Base-by-base conservation (phyloP, 2,797 vertebrate genomes). In the Poecilia gillii region DNA sequence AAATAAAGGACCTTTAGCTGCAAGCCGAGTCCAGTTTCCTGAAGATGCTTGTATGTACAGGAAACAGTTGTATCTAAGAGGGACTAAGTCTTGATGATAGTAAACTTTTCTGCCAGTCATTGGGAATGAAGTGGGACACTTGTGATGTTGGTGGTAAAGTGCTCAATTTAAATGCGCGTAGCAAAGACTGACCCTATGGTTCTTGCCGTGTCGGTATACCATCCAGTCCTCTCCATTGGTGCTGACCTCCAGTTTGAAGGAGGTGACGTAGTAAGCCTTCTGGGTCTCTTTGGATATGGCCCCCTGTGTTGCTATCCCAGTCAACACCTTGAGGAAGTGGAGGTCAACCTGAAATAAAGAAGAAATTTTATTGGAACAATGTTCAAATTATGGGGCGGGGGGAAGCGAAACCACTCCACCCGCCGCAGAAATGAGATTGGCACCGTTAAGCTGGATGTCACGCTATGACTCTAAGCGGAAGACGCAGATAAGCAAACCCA, bases 201-300 rank as follows among this genome's bases (percentile, higher is more conserved):
- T 99, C 93, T 99, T 99, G 91, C 98, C 98, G 0, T 99, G 97
- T 2, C 99, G 95, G 92, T 98, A 99, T 80, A 98, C 96, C 98
- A 99, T 99, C 99, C 99, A 99, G 95, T 99, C 99, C 82, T 99
- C 98, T 0, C 99, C 98, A 0, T 99, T 99, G 76, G 98, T 99
- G 96, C 99, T 99, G 95, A 99, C 96, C 91, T 99, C 99, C 93
- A 99, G 94, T 88, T 99, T 99, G 91, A 99, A 99, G 31, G 97
- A 96, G 79, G 96, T 97, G 88, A 99, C 97, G 11, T 97, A 99
- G 90, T 99, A 99, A 51, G 96, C 97, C 80, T 96, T 98, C 87
- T 96, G 96, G 0, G 99, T 99, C 90, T 99, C 98, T 88, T 97
- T 97, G 3, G 98, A 99, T 89, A 98, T 90, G 20, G 98, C 99